Base-by-base conservation (phyloP, 2,888 invertebrate genomes). In the Elmis aenea region DNA sequence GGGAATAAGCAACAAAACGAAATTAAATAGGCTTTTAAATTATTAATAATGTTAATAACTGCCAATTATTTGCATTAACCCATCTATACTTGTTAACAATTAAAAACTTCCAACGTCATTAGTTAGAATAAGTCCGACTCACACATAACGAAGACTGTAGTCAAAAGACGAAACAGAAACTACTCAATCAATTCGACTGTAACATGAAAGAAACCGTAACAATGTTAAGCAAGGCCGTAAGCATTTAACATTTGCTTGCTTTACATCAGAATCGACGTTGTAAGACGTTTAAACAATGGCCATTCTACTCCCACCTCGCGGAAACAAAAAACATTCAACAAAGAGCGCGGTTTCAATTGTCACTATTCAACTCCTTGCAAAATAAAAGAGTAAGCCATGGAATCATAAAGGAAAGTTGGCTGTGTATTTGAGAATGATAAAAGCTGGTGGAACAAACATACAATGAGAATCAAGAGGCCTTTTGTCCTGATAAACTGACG, bases 341-440 rank as follows among this genome's bases (percentile, higher is more conserved):
- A 62, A 61, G 61, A 55, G 51, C 57, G 58, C 58, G 59, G 58
- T 63, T 63, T 62, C 61, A 62, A 63, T 63, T 63, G 62, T 63
- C 62, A 61, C 61, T 59, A 62, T 63, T 62, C 62, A 63, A 49
- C 57, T 60, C 52, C 55, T 55, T 58, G 57, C 59, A 52, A 59
- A 62, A 60, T 60, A 61, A 61, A 61, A 62, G 57, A 58, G 55
- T 57, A 51, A 54, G 57, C 54, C 57, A 42, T 48, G 54, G 59
- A 60, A 60, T 60, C 56, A 61, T 59, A 59, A 61, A 58, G 57
- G 57, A 58, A 54, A 51, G 54, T 52, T 51, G 52, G 51, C 46
- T 51, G 53, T 56, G 59, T 60, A 58, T 60, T 59, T 56, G 57
- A 58, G 59, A 62, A 62, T 59, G 62, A 62, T 61, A 61, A 62